phyloP scores from a whole-genome alignment of 2,113 vertebrate genomes.

The Cynoglossus semilaevis region DNA sequence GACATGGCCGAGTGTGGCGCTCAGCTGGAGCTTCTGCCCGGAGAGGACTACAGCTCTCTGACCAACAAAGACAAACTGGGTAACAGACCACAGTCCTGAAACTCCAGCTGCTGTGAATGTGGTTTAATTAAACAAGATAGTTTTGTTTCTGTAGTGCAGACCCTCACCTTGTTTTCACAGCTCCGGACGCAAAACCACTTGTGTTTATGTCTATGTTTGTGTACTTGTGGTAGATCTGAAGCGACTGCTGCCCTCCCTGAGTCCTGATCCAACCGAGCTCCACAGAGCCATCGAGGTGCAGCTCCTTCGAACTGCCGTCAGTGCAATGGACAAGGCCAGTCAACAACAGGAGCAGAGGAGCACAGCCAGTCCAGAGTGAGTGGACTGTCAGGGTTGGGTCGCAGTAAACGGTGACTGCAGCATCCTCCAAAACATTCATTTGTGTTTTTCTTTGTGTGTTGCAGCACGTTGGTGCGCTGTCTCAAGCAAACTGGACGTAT shows the following conservation, averaged over 20 bases:
- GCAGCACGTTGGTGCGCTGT: slow-evolving; percentile 82
- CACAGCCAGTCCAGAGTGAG: slow-evolving; percentile 87
- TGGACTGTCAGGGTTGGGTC: slow-evolving; percentile 6
- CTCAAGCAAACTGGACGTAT: slow-evolving; percentile 93
- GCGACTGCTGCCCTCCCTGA: slow-evolving; percentile 90
- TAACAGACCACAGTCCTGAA: slow-evolving; percentile 49
- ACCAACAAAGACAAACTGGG: slow-evolving; percentile 91
- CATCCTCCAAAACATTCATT: too few relatives aligned
- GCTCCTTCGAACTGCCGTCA: slow-evolving; percentile 89
- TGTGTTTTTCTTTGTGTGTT: slow-evolving; percentile 13
- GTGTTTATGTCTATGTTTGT: background rate
- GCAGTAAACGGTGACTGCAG: too few relatives aligned
- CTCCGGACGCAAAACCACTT: background rate
- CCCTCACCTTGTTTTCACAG: background rate
- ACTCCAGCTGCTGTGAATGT: background rate
- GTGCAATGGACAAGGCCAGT: slow-evolving; percentile 79
- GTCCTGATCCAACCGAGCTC: slow-evolving; percentile 93
- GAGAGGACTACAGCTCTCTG: slow-evolving; percentile 90
- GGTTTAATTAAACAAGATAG: too few relatives aligned
- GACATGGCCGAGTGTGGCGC: slow-evolving; percentile 86
- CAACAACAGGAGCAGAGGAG: slow-evolving; percentile 86
- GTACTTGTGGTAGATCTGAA: slow-evolving; percentile 96
- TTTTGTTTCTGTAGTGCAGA: background rate
- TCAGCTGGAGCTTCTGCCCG: slow-evolving; percentile 91
- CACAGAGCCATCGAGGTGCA: slow-evolving; percentile 97